These are phyloP conservation scores for Eristalis pertinax DNA, from an alignment of 2,888 invertebrate species.

Conservation along the genomic window DNA sequence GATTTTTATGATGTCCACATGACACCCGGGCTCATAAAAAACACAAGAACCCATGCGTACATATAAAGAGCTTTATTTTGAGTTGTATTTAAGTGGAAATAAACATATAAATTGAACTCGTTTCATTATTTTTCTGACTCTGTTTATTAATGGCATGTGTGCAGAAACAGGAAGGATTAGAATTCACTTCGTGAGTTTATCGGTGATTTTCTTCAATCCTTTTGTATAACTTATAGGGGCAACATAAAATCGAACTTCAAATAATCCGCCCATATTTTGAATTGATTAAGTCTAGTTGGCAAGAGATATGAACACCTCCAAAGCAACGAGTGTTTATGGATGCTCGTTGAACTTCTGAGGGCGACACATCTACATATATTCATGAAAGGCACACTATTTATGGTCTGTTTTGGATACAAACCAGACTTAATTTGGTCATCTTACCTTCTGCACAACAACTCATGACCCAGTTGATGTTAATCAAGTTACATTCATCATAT, in stretches of 20 bases:
- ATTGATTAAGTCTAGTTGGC: no score
- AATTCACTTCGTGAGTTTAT: not conserved
- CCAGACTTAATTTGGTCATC: not conserved
- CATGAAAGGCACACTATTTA: not conserved
- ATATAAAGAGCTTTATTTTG: not conserved
- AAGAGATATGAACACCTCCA: not conserved
- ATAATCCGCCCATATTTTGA: no score
- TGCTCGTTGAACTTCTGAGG: not conserved
- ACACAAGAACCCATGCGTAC: not conserved
- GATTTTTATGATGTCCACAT: constrained; percentile 3
- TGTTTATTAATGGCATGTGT: not conserved
- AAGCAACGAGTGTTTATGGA: not conserved
- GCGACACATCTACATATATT: not conserved
- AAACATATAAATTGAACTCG: not conserved
- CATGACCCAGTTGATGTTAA: no score
- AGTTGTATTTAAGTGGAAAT: not conserved
- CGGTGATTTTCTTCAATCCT: not conserved
- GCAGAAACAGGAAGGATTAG: not conserved
- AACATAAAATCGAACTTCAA: not conserved
- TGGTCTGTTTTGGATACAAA: not conserved
- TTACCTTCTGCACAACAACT: no score
- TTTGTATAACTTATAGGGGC: not conserved
- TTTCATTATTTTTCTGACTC: not conserved
- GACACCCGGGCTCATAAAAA: not conserved
- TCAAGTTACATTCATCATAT: no score